Evolutionary conservation across 2,888 invertebrate genomes (phyloP), one percentile per base, ranked within the genome.

Genomic region (Schizotus pectinicornis): DNA sequence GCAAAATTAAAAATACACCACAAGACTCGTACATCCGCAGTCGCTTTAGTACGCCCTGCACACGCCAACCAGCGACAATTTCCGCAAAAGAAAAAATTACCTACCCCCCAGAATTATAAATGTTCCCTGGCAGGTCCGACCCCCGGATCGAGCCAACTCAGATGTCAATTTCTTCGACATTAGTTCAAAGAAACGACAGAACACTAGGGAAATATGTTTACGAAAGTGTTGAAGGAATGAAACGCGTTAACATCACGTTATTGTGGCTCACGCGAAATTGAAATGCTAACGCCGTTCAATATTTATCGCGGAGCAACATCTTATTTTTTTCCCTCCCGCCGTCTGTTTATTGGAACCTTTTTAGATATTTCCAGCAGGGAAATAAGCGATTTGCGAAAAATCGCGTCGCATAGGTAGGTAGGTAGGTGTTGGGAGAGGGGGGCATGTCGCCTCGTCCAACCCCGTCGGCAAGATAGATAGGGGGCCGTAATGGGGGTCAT

Each of bases 121-220:
- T 22, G 22, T 22, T 22, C 22, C 22, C 22, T 22, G 3, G 22
- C 22, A 22, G 22, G 22, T 22, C 5, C 22, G 22, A 36, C 35
- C 41, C 9, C 54, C 41, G 35, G 49, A 47, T 41, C 41, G 54
- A 47, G 54, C 47, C 47, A 54, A 54, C 47, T 73, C 71, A 71
- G 71, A 74, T 75, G 76, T 77, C 77, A 75, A 76, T 77, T 76
- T 75, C 75, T 74, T 74, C 73, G 74, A 74, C 76, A 74, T 76
- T 74, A 72, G 73, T 73, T 75, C 73, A 77, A 76, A 75, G 75
- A 75, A 78, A 78, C 77, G 77, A 76, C 77, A 71, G 77, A 77
- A 76, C 79, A 77, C 78, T 65, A 67, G 79, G 79, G 79, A 79
- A 79, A 79, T 79, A 79, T 77, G 77, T 77, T 76, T 72, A 69